Evolutionary conservation across 2,888 invertebrate genomes (phyloP), one percentile per base, ranked within the genome.

Genomic region (Lycocerus yunnanus): DNA sequence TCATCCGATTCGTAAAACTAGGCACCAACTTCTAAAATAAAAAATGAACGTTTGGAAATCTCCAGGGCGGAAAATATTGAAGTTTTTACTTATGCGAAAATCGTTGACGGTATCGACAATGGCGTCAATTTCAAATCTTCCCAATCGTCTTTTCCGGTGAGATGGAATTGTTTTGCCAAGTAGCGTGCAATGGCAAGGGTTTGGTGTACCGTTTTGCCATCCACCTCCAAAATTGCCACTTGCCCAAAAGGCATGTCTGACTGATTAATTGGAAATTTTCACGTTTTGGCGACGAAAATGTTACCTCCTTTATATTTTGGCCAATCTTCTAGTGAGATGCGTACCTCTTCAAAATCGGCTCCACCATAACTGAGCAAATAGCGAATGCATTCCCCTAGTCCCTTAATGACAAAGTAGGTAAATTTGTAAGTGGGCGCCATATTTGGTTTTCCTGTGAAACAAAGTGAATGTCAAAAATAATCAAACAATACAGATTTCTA

Each of bases 181-280:
- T 91, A 93, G 58, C 93, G 89, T 58, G 87, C 82, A 75, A 93
- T 91, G 5, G 93, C 90, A 2, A 86, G 68, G 21, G 91, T 91
- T 83, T 93, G 93, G 16, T 89, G 88, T 75, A 90, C 86, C 77
- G 87, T 83, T 82, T 92, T 91, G 2, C 92, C 92, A 73, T 92
- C 90, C 3, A 92, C 86, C 84, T 91, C 91, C 68, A 93, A 81
- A 0, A 92, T 84, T 0, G 93, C 93, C 76, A 91, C 83, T 84
- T 91, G 91, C 0, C 92, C 92, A 83, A 91, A 92, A 43, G 92
- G 92, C 87, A 89, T 90, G 73, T 87, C 88, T 92, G 84, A n/a
- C 6, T 8, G 15, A 2, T 15, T 16, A 5, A 68, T n/a, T 8
- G 24, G 10, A 16, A 6, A 61, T 0, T 18, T 15, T 15, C 1